Conservation (phyloP, 2,797 vertebrate genomes). For the Thamnophis elegans region DNA sequence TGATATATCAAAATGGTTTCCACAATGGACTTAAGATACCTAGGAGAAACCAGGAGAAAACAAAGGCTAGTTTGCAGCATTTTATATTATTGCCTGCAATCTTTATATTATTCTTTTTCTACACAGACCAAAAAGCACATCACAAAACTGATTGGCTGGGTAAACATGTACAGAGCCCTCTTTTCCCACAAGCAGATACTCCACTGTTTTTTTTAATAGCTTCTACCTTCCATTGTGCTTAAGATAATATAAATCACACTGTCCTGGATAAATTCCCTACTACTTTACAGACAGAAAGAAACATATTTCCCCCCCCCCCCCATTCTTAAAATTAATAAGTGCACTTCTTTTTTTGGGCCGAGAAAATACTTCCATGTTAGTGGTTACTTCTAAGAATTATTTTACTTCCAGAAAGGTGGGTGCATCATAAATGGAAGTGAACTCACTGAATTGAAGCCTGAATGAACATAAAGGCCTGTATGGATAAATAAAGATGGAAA, state of each 20-base stretch:
- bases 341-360: neutral
- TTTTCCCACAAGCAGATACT: neutral
- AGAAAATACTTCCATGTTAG: neutral
- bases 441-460: neutral
- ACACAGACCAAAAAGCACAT: neutral
- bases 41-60: constrained; percentile 60
- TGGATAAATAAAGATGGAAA: neutral
- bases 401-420: neutral
- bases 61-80: neutral
- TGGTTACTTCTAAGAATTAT: neutral
- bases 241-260: neutral
- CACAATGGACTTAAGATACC: constrained; percentile 92
- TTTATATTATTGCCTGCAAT: neutral
- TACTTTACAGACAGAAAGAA: neutral
- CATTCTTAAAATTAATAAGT: neutral
- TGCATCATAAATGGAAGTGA: neutral
- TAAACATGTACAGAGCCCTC: neutral
- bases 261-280: neutral
- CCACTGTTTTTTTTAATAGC: neutral
- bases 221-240: neutral
- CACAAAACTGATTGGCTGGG: neutral
- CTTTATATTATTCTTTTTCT: constrained; percentile 4
- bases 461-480: neutral
- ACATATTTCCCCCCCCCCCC: neutral
- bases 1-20: constrained; percentile 95